A percentile compares a stretch with the other conserved stretches of the same genome.
These are phyloP conservation scores for Dilophus febrilis DNA, from an alignment of 2,888 invertebrate genomes.

Conservation along the genomic window DNA sequence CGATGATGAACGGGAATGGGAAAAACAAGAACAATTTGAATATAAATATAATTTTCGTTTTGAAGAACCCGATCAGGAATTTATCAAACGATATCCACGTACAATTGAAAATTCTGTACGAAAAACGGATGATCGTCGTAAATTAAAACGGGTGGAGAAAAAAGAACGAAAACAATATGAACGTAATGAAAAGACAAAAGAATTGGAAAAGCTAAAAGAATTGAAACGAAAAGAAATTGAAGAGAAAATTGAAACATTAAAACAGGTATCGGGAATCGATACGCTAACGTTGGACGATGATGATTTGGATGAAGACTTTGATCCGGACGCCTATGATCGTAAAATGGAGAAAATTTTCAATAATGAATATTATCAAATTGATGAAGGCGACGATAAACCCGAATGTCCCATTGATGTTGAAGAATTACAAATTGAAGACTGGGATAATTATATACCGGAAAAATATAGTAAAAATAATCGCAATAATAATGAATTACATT, in stretches of 20 bases:
- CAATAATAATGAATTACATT: slow-evolving; percentile 35
- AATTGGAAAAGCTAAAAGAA: slow-evolving; percentile 72
- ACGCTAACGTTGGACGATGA: slow-evolving; percentile 39
- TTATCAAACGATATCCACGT: slow-evolving; percentile 81
- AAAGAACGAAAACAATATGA: slow-evolving; percentile 60
- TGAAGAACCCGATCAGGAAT: slow-evolving; percentile 90
- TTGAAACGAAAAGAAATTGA: slow-evolving; percentile 79
- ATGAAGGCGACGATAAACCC: slow-evolving; percentile 58
- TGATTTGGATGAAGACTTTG: slow-evolving; percentile 80
- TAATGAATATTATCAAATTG: slow-evolving; percentile 67
- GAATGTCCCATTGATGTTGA: slow-evolving; percentile 70
- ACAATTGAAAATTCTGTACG: slow-evolving; percentile 70
- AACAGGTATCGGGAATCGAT: slow-evolving; percentile 73
- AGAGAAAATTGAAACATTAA: slow-evolving; percentile 70
- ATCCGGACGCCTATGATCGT: slow-evolving; percentile 72
- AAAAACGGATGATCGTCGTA: slow-evolving; percentile 58
- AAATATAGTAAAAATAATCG: too few species aligned
- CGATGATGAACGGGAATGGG: slow-evolving; percentile 63
- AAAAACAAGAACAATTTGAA: slow-evolving; percentile 80
- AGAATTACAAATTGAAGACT: slow-evolving; percentile 26
- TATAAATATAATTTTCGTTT: slow-evolving; percentile 90
- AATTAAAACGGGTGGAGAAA: slow-evolving; percentile 57
- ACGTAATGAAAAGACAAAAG: slow-evolving; percentile 65
- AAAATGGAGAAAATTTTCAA: slow-evolving; percentile 76
- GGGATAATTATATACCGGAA: slow-evolving; percentile 34